phyloP scores from a whole-genome alignment of 2,113 vertebrate species.

The Hydropotes inermis region DNA sequence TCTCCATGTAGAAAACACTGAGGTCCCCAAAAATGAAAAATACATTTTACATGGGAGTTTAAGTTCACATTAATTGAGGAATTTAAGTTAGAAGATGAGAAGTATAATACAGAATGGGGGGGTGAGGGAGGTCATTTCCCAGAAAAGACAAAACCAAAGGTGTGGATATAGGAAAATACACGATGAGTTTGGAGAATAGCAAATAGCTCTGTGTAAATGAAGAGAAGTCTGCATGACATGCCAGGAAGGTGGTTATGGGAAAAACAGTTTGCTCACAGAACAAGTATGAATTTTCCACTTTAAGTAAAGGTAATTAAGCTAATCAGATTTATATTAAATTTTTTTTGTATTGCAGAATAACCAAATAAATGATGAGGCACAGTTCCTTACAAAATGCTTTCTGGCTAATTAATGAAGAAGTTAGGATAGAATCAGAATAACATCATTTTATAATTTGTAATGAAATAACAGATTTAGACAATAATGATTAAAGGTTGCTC shows the following conservation, averaged over 20 bases:
- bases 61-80: not conserved
- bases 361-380: not conserved
- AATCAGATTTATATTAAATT: not conserved
- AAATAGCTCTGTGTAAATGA: not conserved
- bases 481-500: not conserved
- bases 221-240: not conserved
- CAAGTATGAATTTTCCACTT: not conserved
- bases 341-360: not conserved
- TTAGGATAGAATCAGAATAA: conserved; percentile 1
- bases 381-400: not conserved
- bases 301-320: not conserved
- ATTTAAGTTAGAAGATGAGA: not conserved
- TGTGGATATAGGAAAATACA: not conserved
- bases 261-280: not conserved
- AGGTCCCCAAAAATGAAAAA: not conserved
- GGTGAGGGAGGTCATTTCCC: not conserved
- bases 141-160: not conserved
- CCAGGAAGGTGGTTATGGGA: not conserved
- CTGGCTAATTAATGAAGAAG: not conserved
- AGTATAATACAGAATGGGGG: not conserved
- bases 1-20: not conserved
- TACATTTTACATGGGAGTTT: not conserved
- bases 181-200: not conserved
- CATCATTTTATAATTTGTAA: not conserved
- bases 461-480: not conserved